Evolutionary conservation across 1,140 invertebrate genomes (phyloP), one percentile per base, ranked within the genome.

Genomic region (Bilobella aurantiaca): DNA sequence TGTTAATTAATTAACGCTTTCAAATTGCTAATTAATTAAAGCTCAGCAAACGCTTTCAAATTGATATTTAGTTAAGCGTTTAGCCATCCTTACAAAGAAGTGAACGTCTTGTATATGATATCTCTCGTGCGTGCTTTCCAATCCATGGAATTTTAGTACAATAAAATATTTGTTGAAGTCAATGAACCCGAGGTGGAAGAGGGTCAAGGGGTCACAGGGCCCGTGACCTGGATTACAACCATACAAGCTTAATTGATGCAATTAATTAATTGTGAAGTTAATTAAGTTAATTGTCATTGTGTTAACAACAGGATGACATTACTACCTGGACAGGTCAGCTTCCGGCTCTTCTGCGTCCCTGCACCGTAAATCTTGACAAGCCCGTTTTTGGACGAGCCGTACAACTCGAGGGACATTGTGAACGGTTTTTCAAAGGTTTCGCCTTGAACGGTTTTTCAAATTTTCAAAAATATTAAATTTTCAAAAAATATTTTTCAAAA

Each of bases 371-470:
- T 37, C 59, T 72, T 72, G 32, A 67, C 46, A n/a, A 64, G 59
- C 18, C 65, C 21, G 28, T 30, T 18, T 28, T 32, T 60, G n/a
- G 46, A 49, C 34, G 63, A 68, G n/a, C 67, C 70, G 53, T 65
- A 72, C 0, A 72, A 34, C 27, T 72, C 68, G 12, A 72, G 28
- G 3, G 63, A 57, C 27, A 72, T 61, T 1, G 62, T 84, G 76
- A 94, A 94, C 73, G 85, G 86, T 76, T 92, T 90, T 74, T 93
- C 89, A 74, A 92, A 91, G 68, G 84, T 86, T 76, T 92, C 89
- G 75, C 91, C 87, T 61, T 61, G 34, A 63, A 56, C 65, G 58
- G 31, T 63, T 49, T 12, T 27, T 30, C 21, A 23, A 8, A 56
- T 56, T 56, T 27, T 5, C 53, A 16, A 5, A 56, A 56, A n/a